phyloP scores from a whole-genome alignment of 2,797 vertebrate species.

The Orestias chungarensis region DNA sequence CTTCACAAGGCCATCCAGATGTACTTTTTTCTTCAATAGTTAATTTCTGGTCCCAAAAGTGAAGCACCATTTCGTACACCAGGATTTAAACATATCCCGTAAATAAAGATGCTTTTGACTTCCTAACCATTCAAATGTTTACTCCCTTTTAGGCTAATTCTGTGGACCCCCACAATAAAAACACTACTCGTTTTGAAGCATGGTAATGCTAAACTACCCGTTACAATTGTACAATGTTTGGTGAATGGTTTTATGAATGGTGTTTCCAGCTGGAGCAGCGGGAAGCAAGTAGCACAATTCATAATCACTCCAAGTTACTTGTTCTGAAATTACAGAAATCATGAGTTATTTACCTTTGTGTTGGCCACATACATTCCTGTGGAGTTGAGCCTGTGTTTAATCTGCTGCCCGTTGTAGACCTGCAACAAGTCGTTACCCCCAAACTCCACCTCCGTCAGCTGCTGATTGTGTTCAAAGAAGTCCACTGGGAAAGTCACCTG shows the following conservation, averaged over 20 bases:
- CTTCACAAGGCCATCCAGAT: background rate
- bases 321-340: slow-evolving; percentile 15
- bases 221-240: no score
- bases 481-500: slow-evolving; percentile 98
- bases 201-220: background rate
- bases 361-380: slow-evolving; percentile 99
- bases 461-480: slow-evolving; percentile 99
- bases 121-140: no score
- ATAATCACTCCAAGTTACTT: background rate
- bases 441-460: slow-evolving; percentile 97
- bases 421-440: slow-evolving; percentile 97
- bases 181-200: no score
- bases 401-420: slow-evolving; percentile 98
- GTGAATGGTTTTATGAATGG: background rate
- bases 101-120: no score
- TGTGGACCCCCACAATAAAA: no score
- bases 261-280: background rate
- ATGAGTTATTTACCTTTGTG: slow-evolving; percentile 88
- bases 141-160: no score
- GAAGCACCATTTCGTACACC: no score
- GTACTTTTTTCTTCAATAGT: background rate
- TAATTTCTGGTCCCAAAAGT: no score
- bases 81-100: no score
- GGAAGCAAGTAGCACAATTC: background rate
- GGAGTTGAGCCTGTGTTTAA: slow-evolving; percentile 97